Conservation (phyloP, 2,888 invertebrate genomes). For the Vanessa cardui region DNA sequence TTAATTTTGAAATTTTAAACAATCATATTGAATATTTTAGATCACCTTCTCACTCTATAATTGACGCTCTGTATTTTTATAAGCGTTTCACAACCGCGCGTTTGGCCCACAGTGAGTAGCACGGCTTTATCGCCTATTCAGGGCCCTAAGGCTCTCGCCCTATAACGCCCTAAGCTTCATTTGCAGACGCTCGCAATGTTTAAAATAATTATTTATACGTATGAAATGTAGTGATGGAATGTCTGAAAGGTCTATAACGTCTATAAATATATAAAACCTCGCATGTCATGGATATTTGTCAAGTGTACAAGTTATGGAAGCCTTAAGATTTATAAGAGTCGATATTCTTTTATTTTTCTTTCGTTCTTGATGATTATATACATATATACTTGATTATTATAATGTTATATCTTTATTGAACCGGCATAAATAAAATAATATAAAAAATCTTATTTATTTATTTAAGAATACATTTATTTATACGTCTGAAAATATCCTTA, state of each 20-base stretch:
- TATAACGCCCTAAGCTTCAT: constrained; percentile 20
- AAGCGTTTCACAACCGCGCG: constrained; percentile 65
- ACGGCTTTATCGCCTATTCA: constrained; percentile 19
- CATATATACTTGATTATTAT: not conserved
- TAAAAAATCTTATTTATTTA: too few relatives aligned
- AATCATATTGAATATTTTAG: too few relatives aligned
- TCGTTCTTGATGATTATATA: not conserved
- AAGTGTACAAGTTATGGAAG: not conserved
- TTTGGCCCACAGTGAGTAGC: constrained; percentile 48
- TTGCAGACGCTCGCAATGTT: constrained; percentile 23
- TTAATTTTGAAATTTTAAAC: not conserved
- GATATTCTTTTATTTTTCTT: not conserved
- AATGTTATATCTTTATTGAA: not conserved
- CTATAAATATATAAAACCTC: not conserved
- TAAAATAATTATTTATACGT: constrained; percentile 4
- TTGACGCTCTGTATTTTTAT: not conserved
- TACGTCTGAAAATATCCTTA: too few relatives aligned
- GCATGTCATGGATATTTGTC: constrained; percentile 8
- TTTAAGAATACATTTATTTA: too few relatives aligned
- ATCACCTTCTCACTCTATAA: not conserved
- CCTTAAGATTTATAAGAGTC: not conserved
- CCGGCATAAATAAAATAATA: not conserved
- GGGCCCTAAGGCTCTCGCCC: constrained; percentile 12
- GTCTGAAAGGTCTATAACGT: not conserved
- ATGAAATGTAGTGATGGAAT: constrained; percentile 2